phyloP scores from a whole-genome alignment of 2,888 invertebrate genomes.

The Trichogramma evanescens region DNA sequence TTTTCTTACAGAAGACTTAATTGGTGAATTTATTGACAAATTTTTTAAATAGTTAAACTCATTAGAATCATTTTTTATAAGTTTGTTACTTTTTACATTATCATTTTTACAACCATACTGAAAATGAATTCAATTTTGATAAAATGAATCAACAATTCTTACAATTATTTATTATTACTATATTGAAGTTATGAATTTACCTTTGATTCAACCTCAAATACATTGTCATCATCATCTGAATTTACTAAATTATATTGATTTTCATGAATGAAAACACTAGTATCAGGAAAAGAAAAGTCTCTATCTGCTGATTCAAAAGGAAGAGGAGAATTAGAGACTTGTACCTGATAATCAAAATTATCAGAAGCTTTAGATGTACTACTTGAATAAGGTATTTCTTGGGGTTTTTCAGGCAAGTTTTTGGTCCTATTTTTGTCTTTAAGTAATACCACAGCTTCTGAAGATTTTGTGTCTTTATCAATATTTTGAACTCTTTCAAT shows the following conservation, averaged over 20 bases:
- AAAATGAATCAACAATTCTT: too few species aligned
- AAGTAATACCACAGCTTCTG: background rate
- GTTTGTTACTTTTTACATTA: too few species aligned
- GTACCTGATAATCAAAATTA: background rate
- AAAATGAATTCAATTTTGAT: too few species aligned
- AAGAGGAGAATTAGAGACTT: background rate
- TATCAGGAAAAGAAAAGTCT: too few species aligned
- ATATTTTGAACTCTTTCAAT: background rate
- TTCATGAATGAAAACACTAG: too few species aligned
- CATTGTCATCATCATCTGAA: background rate
- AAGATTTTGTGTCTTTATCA: background rate
- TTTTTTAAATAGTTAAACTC: too few species aligned
- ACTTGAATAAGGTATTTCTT: background rate
- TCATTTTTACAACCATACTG: too few species aligned
- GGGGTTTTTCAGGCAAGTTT: background rate
- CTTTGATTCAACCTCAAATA: background rate
- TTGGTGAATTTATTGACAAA: too few species aligned
- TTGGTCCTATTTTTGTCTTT: background rate
- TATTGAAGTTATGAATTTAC: background rate
- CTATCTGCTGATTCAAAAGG: background rate
- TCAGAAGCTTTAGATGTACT: background rate
- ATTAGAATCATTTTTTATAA: too few species aligned
- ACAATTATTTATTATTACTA: too few species aligned
- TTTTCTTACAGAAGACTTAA: too few species aligned
- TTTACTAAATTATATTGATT: background rate